Evolutionary conservation across 2,113 vertebrate species (phyloP), one percentile per base, ranked within the genome.

Genomic region (Gambusia holbrooki): DNA sequence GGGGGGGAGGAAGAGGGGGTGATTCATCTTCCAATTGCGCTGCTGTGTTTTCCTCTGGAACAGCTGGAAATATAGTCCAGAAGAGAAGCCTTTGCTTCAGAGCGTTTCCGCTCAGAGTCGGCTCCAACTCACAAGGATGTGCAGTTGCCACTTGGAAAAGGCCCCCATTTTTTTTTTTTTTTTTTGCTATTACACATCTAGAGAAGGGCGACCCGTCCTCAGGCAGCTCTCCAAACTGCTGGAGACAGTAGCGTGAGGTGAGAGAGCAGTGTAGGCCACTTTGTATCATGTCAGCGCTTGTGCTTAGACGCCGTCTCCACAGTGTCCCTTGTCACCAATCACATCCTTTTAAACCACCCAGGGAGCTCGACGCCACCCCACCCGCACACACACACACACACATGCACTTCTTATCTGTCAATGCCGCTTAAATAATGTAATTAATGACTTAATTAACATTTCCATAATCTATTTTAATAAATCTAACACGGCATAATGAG

Each of bases 401-500:
- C 48, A 83, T 85, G 86, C 74, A 82, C 77, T 77, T 77, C 92
- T 93, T 94, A 94, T 93, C 94, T 95, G 94, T 95, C 95, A 95
- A 93, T 93, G 93, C 95, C 92, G 93, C 93, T 95, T 95, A 95
- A 94, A 94, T 95, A 95, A 95, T 95, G 94, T 95, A 93, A 94
- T 95, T 95, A 95, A 95, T 95, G 93, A 94, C 93, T 95, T 95
- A 93, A 95, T 95, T 95, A 95, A 95, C 95, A 95, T 94, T 95
- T 95, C 89, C 92, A 92, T 95, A 94, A 95, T 95, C 94, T 95
- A 94, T 95, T 95, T 94, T 94, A 94, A 95, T 95, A 95, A 95
- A 95, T 95, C 93, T 94, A 92, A 94, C 89, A 83, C 92, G 86
- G 93, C 92, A 90, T 95, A 95, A 95, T 94, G 93, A 94, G 94